A percentile compares a stretch with the other conserved stretches of the same genome.
Conservation (phyloP, 2,888 invertebrate species). For the Synanthedon tipuliformis region DNA sequence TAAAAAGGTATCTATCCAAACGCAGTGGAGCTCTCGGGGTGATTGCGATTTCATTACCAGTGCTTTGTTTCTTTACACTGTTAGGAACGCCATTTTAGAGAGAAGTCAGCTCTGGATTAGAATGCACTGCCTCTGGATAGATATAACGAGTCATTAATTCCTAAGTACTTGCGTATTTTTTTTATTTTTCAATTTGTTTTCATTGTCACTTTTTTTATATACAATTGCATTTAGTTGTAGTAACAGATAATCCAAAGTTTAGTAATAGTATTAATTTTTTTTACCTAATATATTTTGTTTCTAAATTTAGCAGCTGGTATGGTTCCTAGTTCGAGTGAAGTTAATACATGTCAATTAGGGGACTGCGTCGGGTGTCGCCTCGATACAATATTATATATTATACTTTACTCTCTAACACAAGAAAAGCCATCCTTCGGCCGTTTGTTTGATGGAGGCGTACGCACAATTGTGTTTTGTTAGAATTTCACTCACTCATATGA, state of each 20-base stretch:
- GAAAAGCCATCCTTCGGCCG: conserved; percentile 8
- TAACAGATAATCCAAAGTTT: conserved; percentile 68
- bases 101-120: conserved; percentile 1
- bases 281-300: conserved; percentile 36
- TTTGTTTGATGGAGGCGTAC: conserved; percentile 42
- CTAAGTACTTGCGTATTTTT: conserved; percentile 57
- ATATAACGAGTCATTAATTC: conserved; percentile 54
- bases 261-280: conserved; percentile 30
- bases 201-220: conserved; percentile 33
- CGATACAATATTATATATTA: conserved; percentile 9
- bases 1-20: conserved; percentile 30
- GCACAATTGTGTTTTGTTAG: conserved; percentile 62
- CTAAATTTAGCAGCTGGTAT: conserved; percentile 70
- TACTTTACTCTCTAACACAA: neutral
- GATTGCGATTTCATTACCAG: neutral
- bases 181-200: conserved; percentile 53
- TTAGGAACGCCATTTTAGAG: conserved; percentile 31
- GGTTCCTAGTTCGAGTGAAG: conserved; percentile 71
- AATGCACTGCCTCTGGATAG: conserved; percentile 50
- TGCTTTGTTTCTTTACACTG: conserved; percentile 16
- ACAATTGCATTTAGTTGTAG: conserved; percentile 69
- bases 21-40: conserved; percentile 37
- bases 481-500: conserved; percentile 44
- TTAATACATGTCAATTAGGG: conserved; percentile 69
- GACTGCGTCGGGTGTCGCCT: conserved; percentile 67